Evolutionary conservation across 2,797 vertebrate genomes (phyloP), one percentile per base, ranked within the genome.

Genomic region (Odontamblyopus rebecca): DNA sequence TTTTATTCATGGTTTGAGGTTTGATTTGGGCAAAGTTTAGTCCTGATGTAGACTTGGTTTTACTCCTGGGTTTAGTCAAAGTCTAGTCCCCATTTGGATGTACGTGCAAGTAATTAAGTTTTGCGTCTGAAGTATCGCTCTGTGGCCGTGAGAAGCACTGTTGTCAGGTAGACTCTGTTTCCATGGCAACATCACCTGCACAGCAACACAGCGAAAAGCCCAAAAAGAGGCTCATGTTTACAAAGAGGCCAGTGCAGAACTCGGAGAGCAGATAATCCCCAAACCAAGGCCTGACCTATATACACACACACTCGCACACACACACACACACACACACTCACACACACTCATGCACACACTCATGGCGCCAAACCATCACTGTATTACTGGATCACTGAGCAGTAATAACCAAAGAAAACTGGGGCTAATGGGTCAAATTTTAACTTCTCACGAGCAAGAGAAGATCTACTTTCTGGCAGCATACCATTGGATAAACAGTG

Each of bases 121-220:
- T 18, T 7, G 57, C 57, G 1, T 11, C 61, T 35, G 30, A n/a
- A 35, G 19, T 12, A 8, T 11, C 19, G 15, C 35, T 62, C 19
- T 41, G 9, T 41, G 35, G 19, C 4, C 4, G 61, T 23, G 61
- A 63, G 61, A 35, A 16, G 44, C 5, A 50, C 64, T 18, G 64
- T 64, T 27, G 62, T 50, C 64, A 66, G 64, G 64, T 66, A 66
- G 64, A 51, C 15, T 66, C 41, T 66, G 64, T 66, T 66, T 66
- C 64, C 44, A 66, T 66, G 16, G 64, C 16, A 51, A 66, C 64
- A 48, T 51, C 44, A 66, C 64, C 64, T 51, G 64, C 57, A 60
- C 29, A 13, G 44, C 27, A 5, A 51, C 41, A 27, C 64, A 18
- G 41, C 26, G 15, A 29, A 50, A 51, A 65, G 26, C 23, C 27